Evolutionary conservation across 2,113 vertebrate genomes (phyloP).

Genomic region (Puma concolor): DNA sequence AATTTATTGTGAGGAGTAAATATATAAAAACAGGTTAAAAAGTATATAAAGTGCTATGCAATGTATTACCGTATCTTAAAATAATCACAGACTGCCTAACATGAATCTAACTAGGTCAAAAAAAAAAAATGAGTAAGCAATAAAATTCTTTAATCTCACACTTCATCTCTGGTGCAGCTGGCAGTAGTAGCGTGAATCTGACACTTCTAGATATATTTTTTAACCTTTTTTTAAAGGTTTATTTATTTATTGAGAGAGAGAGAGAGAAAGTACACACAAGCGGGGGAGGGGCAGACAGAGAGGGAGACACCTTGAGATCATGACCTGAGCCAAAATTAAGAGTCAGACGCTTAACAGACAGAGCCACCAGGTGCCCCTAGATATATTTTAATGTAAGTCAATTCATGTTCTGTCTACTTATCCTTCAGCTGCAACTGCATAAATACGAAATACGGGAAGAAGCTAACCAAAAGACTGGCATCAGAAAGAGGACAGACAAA

Average conservation of each 20-base stretch:
- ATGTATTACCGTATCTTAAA: slow-evolving; percentile 53
- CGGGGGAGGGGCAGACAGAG: no score
- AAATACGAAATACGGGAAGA: not conserved
- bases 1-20: slow-evolving; percentile 30
- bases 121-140: slow-evolving; percentile 62
- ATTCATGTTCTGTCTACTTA: not conserved
- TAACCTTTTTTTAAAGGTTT: no score
- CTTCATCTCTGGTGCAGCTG: slow-evolving; percentile 12
- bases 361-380: no score
- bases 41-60: slow-evolving; percentile 4
- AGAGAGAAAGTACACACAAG: no score
- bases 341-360: no score
- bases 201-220: not conserved
- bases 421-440: not conserved
- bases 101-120: slow-evolving; percentile 56
- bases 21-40: slow-evolving; percentile 37
- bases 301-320: no score
- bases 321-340: no score
- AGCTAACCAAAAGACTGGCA: not conserved
- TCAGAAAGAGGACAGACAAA: not conserved
- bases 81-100: not conserved
- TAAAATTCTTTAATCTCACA: slow-evolving; percentile 46
- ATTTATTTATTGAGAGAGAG: no score
- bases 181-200: not conserved
- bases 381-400: not conserved